Base-by-base conservation (phyloP, 1,140 invertebrate genomes). In the Asbolus verrucosus region DNA sequence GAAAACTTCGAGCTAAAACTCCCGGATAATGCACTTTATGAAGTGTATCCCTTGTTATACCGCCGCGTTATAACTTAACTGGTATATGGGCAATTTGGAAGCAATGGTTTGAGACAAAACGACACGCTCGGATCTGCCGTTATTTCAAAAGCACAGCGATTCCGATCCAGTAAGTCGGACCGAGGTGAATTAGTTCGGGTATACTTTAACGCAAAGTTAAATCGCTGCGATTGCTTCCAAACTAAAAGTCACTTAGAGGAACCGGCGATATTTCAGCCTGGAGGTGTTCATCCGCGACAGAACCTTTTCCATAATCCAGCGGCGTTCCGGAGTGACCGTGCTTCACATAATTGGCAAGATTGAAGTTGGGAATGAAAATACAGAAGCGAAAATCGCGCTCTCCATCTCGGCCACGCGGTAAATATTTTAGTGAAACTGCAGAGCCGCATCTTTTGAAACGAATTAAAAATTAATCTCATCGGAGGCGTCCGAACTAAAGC, bases 381-480 rank as follows among this genome's bases (percentile, higher is more conserved):
- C n/a, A n/a, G n/a, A n/a, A n/a, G n/a, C n/a, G n/a, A n/a, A n/a
- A n/a, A n/a, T n/a, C n/a, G n/a, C n/a, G n/a, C n/a, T n/a, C n/a
- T n/a, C n/a, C n/a, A n/a, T n/a, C n/a, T n/a, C n/a, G n/a, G n/a
- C n/a, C n/a, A n/a, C n/a, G n/a, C n/a, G 24, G 8, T 27, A 27
- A 27, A 8, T 36, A 36, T 36, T 6, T n/a, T 36, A 3, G 6
- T 36, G 33, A 5, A n/a, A 50, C 43, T 19, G 21, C 2, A 50
- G 43, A 41, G 16, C 16, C 39, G 14, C 21, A 27, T 19, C n/a
- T 54, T 11, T 54, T 54, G n/a, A 19, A 27, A 21, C 14, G 46
- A 54, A 24, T 54, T 54, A 54, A 54, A 63, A 63, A 63, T 63
- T 63, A 63, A 63, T 63, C 61, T 63, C n/a, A 63, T 39, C 61